Evolutionary conservation across 2,797 vertebrate species (phyloP), one percentile per base, ranked within the genome.

Genomic region (Syngnathus rostellatus): DNA sequence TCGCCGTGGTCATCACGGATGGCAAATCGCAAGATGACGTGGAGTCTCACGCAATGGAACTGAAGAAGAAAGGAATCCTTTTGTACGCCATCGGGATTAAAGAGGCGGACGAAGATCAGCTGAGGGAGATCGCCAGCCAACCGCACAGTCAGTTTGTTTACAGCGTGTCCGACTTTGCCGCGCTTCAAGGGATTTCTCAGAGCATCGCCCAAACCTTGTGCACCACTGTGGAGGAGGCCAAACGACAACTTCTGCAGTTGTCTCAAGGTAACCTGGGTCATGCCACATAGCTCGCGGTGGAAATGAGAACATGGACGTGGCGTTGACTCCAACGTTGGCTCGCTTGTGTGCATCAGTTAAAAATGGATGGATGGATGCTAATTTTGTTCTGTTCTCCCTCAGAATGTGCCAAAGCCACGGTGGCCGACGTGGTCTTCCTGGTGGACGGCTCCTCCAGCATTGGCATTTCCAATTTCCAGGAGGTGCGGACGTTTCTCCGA

Each of bases 391-490:
- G 50, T 43, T 14, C 70, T 11, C 48, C 64, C 58, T 39, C 73
- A 95, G 93, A 72, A 68, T 95, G 92, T 78, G 73, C 76, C 77
- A 79, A 83, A 65, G 91, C 88, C 43, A 85, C 76, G 0, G 31
- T 82, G 23, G 90, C 92, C 2, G 93, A 94, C 73, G 87, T 94
- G 48, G 92, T 94, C 53, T 93, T 95, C 78, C 77, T 95, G 64
- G 79, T 94, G 62, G 93, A 93, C 43, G 87, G 90, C 66, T 95
- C 93, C 21, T 70, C 83, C 40, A 92, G 88, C 74, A 90, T 93
- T 0, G 83, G 86, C 17, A 17, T 45, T 1, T 23, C 19, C 1
- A 86, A 86, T 80, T 94, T 94, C 65, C 53, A 84, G 72, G 88
- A 88, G 54, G 63, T 93, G 38, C 90, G 87, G 54, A 39, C n/a